Conservation (phyloP, 1,140 invertebrate species). For the Psix sp. region DNA sequence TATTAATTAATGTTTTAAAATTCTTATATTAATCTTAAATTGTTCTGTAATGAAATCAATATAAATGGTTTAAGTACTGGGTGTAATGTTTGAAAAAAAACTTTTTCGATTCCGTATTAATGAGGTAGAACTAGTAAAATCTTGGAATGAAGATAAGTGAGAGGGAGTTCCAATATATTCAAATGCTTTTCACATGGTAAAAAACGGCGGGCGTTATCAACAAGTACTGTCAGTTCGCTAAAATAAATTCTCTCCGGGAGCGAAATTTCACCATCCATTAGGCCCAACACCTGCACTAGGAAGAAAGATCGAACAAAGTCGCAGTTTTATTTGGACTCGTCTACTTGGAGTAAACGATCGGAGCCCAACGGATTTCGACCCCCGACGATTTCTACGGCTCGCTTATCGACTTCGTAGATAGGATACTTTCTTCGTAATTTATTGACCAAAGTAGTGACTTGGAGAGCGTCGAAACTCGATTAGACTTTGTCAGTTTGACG, state of each 20-base stretch:
- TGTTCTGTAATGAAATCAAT: too few species aligned
- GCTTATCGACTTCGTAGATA: conserved; percentile 62
- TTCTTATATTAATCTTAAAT: too few species aligned
- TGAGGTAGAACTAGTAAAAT: not conserved
- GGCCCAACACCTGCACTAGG: conserved; percentile 2
- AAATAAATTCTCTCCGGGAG: conserved; percentile 10
- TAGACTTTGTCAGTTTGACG: conserved; percentile 66
- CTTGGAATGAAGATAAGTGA: not conserved
- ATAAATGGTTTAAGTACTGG: too few species aligned
- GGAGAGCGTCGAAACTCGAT: conserved; percentile 64
- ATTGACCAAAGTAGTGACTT: conserved; percentile 64
- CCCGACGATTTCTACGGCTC: conserved; percentile 58
- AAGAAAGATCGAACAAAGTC: conserved; percentile 30
- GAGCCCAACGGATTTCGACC: conserved; percentile 52
- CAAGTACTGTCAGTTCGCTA: conserved; percentile 4
- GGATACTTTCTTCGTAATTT: conserved; percentile 66
- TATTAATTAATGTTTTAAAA: too few species aligned
- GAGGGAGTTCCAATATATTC: not conserved
- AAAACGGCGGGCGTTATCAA: conserved; percentile 15
- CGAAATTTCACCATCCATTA: conserved; percentile 24
- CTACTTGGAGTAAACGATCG: conserved; percentile 50
- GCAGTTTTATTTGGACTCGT: conserved; percentile 47
- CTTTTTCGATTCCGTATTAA: not conserved
- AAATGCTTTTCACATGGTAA: not conserved
- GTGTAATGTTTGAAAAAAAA: too few species aligned